Evolutionary conservation across 2,113 vertebrate genomes (phyloP).

Genomic region (Clarias batrachus): DNA sequence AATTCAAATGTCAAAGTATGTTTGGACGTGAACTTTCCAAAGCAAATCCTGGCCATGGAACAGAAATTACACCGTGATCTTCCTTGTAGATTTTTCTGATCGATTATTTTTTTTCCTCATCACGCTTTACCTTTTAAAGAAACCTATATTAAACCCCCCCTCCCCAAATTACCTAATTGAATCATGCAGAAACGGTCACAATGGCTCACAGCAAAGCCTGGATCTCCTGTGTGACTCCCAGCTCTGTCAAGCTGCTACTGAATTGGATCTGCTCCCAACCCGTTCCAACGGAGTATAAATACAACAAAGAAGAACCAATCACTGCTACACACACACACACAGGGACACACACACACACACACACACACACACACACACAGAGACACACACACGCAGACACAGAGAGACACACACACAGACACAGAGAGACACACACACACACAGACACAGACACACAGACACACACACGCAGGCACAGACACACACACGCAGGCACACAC

Average conservation of each 20-base stretch:
- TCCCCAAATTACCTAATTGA: not conserved
- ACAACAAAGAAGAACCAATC: not conserved
- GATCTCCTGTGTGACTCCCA: not conserved
- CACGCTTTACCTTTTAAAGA: no score
- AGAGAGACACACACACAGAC: no score
- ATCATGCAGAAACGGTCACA: not conserved
- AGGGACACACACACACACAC: not conserved
- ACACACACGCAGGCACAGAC: no score
- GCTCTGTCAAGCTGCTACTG: not conserved
- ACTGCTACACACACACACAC: not conserved
- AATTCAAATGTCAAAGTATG: slow-evolving; percentile 38
- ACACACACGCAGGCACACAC: no score
- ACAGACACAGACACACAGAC: no score
- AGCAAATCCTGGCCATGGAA: not conserved
- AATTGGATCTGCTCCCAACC: not conserved
- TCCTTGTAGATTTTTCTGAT: not conserved
- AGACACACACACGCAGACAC: no score
- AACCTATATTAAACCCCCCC: not conserved
- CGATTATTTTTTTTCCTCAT: not conserved
- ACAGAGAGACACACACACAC: no score
- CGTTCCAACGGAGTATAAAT: not conserved
- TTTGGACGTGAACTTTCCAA: slow-evolving; percentile 29
- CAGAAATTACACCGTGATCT: not conserved
- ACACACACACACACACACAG: not conserved
- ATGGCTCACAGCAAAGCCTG: not conserved